Base-by-base conservation (phyloP, 2,888 invertebrate genomes). In the Lottia gigantea region DNA sequence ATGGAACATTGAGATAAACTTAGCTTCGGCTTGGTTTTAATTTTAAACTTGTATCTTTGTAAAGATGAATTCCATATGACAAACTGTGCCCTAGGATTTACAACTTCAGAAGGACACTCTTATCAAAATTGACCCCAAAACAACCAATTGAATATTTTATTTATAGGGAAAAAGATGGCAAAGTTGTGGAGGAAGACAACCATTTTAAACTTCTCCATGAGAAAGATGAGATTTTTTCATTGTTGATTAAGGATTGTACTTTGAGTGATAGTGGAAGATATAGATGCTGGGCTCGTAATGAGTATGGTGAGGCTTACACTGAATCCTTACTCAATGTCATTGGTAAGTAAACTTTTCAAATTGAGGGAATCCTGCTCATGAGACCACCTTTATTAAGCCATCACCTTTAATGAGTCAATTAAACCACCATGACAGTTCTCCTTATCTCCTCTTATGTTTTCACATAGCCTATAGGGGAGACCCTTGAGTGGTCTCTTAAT, bases 231-330 rank as follows among this genome's bases (percentile, higher is more conserved):
- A 88, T 80, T 78, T 85, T 88, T 74, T 87, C 86, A 16, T 83
- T 90, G 64, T 81, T 87, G 61, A 85, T 89, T 65, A 85, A 88
- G 69, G 81, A 85, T 63, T 85, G 87, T 11, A 82, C 82, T 55
- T 77, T 79, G 26, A 84, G 82, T 15, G 90, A 90, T 76, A 87
- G 87, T 65, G 90, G 89, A 47, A 92, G 95, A 62, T 98, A 98
- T 88, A 95, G 95, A 0, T 95, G 95, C 64, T 92, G 95, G 76
- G 96, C 96, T 25, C 93, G 93, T 72, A 95, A 95, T 85, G 90
- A 91, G 40, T 92, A 92, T 71, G 95, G 96, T 74, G 87, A 86
- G 73, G 84, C 85, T 46, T 82, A 81, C 76, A 82, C 84, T 2
- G 83, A 84, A 75, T 85, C 85, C 15, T 79, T 83, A 45, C 80